Percentiles rank a stretch among this genome's conserved stretches.
phyloP scores from a whole-genome alignment of 2,113 vertebrate species.

The Corythaeola cristata region DNA sequence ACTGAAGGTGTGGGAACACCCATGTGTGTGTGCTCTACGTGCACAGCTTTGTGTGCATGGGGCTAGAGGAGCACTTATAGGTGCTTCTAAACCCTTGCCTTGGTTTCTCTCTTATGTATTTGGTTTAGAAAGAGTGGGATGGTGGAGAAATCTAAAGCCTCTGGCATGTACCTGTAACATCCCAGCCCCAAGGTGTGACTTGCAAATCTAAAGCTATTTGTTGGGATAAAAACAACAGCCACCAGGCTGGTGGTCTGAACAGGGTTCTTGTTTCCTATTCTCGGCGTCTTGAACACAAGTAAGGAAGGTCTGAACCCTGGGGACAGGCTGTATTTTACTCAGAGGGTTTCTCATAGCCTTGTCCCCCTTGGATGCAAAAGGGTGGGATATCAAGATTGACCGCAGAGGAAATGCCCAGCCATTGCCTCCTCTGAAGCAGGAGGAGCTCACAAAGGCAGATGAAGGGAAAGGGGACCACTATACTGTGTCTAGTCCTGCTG shows the following conservation, averaged over 20 bases:
- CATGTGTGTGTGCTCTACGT: accelerated
- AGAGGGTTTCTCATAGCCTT: neutral
- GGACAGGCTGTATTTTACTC: neutral
- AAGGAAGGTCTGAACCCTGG: neutral
- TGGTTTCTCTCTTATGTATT: neutral
- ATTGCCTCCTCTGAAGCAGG: neutral
- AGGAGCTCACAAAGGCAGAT: neutral
- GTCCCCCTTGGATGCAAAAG: neutral
- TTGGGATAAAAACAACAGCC: neutral
- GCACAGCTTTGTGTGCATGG: neutral
- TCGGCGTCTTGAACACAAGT: neutral
- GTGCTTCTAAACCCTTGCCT: neutral
- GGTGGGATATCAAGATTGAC: accelerated
- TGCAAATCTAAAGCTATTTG: neutral
- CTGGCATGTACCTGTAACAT: neutral
- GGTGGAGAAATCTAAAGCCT: neutral
- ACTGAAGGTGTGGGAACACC: neutral
- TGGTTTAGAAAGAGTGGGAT: neutral
- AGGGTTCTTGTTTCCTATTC: neutral
- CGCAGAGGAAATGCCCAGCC: accelerated
- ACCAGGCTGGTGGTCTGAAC: neutral
- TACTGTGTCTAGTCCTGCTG: neutral
- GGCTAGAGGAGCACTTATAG: neutral
- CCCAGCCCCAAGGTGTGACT: neutral
- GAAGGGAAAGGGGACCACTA: neutral